Evolutionary conservation across 2,113 vertebrate genomes (phyloP).

Genomic region (Peucedramus taeniatus): DNA sequence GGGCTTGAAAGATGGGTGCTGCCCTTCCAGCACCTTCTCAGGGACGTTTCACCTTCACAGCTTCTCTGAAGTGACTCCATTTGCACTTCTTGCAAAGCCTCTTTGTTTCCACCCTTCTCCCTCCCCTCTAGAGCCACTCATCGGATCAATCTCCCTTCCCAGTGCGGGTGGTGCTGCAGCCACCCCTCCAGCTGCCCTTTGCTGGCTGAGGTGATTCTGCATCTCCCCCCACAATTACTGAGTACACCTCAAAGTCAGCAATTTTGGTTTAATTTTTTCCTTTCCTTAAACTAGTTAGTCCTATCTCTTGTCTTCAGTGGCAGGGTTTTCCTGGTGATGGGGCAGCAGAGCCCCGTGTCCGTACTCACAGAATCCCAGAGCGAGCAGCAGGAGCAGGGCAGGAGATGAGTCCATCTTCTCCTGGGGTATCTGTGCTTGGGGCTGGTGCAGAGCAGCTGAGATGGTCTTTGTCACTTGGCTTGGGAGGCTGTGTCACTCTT

Average conservation of each 20-base stretch:
- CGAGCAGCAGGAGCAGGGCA: background rate
- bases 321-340: background rate
- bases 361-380: constrained; percentile 38
- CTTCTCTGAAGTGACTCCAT: background rate
- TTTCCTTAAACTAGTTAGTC: background rate
- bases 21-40: background rate
- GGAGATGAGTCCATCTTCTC: background rate
- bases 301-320: background rate
- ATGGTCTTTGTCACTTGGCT: background rate
- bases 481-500: background rate
- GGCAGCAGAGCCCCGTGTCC: rapidly evolving
- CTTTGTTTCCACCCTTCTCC: too few species aligned
- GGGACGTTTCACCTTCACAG: background rate
- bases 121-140: background rate
- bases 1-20: background rate
- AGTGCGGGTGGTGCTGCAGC: rapidly evolving
- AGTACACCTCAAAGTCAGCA: background rate
- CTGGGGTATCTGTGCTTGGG: background rate
- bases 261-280: background rate
- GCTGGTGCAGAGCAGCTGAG: background rate
- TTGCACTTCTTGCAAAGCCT: background rate
- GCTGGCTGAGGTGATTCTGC: rapidly evolving
- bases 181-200: rapidly evolving
- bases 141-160: rapidly evolving
- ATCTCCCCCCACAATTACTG: rapidly evolving